phyloP scores from a whole-genome alignment of 92 coral and sea anemone species.

The Porites rus region DNA sequence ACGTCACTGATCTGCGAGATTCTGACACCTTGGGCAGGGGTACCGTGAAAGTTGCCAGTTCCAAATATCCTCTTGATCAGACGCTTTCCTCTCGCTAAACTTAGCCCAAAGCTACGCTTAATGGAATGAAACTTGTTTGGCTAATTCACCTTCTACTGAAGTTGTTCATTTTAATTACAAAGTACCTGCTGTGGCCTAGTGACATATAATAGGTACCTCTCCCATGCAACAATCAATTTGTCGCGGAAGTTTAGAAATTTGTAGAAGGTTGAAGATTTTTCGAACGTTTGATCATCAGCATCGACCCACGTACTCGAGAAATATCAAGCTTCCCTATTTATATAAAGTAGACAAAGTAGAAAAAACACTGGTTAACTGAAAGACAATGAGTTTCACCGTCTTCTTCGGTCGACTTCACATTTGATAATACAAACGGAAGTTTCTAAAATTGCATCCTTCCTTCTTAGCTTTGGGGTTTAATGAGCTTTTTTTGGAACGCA shows the following conservation, averaged over 20 bases:
- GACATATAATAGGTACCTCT: neutral
- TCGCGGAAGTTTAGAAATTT: conserved; percentile 4
- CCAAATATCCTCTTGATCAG: neutral
- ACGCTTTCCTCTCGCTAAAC: neutral
- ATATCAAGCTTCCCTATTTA: neutral
- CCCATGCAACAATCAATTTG: neutral
- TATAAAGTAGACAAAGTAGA: neutral
- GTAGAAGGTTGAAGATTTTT: conserved; percentile 3
- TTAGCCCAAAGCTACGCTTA: neutral
- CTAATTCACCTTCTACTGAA: neutral
- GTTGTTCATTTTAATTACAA: neutral
- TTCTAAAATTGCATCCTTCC: neutral
- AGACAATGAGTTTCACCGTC: neutral
- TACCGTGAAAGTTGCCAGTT: neutral
- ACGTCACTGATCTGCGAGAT: conserved; percentile 22
- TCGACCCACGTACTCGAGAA: neutral
- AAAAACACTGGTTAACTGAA: neutral
- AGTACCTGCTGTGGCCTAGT: neutral
- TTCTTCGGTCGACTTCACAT: neutral
- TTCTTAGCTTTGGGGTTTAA: neutral
- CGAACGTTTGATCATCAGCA: neutral
- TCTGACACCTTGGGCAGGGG: neutral
- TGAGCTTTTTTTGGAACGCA: conserved; percentile 4
- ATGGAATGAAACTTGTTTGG: neutral
- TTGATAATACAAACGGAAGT: neutral